Base-by-base conservation (phyloP, 2,888 invertebrate genomes). In the Camponotus fellah region DNA sequence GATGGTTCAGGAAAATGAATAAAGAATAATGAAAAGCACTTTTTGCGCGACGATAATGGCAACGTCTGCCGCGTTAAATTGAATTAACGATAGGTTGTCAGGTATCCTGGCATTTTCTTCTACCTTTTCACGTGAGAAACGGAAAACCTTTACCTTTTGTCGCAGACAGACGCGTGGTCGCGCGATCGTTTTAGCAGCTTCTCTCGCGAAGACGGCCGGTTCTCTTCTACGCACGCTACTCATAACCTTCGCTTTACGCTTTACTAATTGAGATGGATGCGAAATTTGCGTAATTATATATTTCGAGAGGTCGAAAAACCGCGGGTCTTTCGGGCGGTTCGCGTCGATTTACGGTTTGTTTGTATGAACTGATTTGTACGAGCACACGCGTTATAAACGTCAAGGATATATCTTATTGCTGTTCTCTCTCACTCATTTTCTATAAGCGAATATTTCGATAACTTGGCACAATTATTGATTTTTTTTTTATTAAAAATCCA, bases 81-180 rank as follows among this genome's bases (percentile, higher is more conserved):
- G 82, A 71, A 84, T 72, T 66, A 84, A 82, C 82, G 46, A 84
- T 84, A 64, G 49, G 43, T 60, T 69, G 71, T 40, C 65, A 69
- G 53, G 49, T 32, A 26, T 43, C 40, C n/a, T 82, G 83, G 49
- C 68, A 82, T 82, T 82, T 49, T 65, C 56, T 49, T 65, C 56
- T 66, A 32, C 49, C 65, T 66, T 49, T 64, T 46, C 74, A 84
- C 84, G 84, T 84, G 84, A 84, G 84, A 84, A 84, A 84, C 82
- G 72, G 82, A 75, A 82, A 83, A 84, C 84, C 84, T 84, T 84
- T 84, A 84, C 64, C 79, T 60, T 83, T 80, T 81, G 83, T 83
- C 81, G 71, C 64, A 40, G 68, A n/a, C 5, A 26, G 49, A 56
- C 77, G 56, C 77, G 69, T 68, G 68, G 68, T 71, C 58, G 43